These are phyloP conservation scores for Arctopsyche grandis DNA, from an alignment of 1,140 invertebrate genomes.

Conservation along the genomic window DNA sequence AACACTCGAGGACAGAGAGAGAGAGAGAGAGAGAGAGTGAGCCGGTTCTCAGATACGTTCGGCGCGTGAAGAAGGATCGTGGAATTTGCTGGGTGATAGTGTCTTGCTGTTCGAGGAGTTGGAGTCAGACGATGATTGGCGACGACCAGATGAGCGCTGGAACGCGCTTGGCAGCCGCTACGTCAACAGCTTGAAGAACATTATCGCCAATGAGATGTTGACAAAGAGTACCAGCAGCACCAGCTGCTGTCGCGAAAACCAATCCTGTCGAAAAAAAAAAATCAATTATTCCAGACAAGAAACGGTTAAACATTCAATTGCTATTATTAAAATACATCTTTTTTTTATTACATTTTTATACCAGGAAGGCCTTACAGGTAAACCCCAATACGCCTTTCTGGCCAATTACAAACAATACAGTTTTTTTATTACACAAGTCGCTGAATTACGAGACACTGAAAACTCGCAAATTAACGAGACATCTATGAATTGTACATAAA, in stretches of 20 bases:
- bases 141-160: constrained; percentile 55
- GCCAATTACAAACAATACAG: too few species aligned
- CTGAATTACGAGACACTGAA: too few species aligned
- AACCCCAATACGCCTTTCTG: too few species aligned
- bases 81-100: not conserved
- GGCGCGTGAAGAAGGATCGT: not conserved
- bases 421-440: too few species aligned
- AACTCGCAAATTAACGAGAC: too few species aligned
- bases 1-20: not conserved
- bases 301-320: too few species aligned
- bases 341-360: too few species aligned
- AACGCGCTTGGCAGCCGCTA: constrained; percentile 70
- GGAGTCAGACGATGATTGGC: constrained; percentile 19
- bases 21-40: too few species aligned
- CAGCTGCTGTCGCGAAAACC: constrained; percentile 96
- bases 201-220: constrained; percentile 95
- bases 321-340: too few species aligned
- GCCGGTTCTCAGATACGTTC: not conserved
- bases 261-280: constrained; percentile 80
- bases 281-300: not conserved
- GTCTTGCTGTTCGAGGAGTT: constrained; percentile 34
- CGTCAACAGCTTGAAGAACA: constrained; percentile 97
- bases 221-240: constrained; percentile 95
- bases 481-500: too few species aligned
- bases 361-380: too few species aligned